Base-by-base conservation (phyloP, 2,797 vertebrate genomes). In the Enteromius paludinosus region DNA sequence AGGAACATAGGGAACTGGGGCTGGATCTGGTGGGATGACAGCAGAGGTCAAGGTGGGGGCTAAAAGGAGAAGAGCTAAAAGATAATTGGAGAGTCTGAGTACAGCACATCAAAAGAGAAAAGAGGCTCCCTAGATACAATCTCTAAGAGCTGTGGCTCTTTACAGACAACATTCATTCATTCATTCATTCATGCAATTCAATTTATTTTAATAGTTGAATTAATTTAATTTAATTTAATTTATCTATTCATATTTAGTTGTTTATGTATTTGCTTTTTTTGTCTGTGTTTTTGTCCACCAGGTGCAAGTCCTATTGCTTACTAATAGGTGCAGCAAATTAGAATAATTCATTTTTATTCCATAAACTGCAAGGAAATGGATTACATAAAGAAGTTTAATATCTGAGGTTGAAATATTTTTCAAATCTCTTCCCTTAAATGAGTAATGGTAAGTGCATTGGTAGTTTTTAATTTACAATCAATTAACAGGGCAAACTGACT, bases 41-140 rank as follows among this genome's bases (percentile, higher is more conserved):
- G 28, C 23, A 76, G 74, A 76, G 64, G 72, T 82, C 49, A 75
- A 54, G 52, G 20, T n/a, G 1, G 25, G 65, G 38, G 17, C 49
- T 49, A 45, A 28, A 23, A 45, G 54, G 14, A 65, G 20, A 68
- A 65, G 23, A 52, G 33, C 33, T 25, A 28, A 62, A 68, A 66
- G 43, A 64, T 49, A 72, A 52, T 25, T 49, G 33, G 20, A 73
- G 20, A 45, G 14, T 28, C 38, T 23, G 62, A 66, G 66, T 47
- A 69, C 0, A 25, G 33, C 35, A 81, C 28, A 68, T 35, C 65
- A 78, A 23, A 81, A 20, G 49, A 66, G 15, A 77, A 84, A 79
- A 20, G 11, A 35, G 33, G 28, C 28, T 72, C 47, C 11, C 70
- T 5, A 12, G 47, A 73, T 35, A 35, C 3, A 5, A 73, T 54